A percentile compares a stretch with the other conserved stretches of the same genome.
Conservation (phyloP, 2,888 invertebrate species). For the Conus canariensis region DNA sequence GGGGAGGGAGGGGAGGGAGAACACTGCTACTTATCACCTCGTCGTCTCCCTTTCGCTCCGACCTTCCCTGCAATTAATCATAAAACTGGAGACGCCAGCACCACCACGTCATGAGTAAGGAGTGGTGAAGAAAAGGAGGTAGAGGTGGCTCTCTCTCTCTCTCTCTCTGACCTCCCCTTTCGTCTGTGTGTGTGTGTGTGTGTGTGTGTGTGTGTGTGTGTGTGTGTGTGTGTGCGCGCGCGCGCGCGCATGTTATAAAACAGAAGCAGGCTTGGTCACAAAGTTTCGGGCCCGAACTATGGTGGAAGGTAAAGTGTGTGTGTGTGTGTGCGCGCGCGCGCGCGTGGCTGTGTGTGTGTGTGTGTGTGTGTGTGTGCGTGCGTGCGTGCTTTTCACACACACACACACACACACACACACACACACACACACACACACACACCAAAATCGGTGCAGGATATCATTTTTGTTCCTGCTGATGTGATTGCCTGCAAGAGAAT, state of each 20-base stretch:
- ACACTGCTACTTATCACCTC: slow-evolving; percentile 10
- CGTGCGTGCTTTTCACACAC: not conserved
- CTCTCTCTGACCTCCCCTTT: too few relatives aligned
- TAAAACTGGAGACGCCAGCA: slow-evolving; percentile 38
- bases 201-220: not conserved
- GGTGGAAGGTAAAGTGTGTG: not conserved
- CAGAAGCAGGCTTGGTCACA: too few relatives aligned
- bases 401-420: too few relatives aligned
- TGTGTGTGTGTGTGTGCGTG: slow-evolving; percentile 3
- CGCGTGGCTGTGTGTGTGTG: not conserved
- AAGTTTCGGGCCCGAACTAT: not conserved
- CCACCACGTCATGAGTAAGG: not conserved
- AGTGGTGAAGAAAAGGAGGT: not conserved
- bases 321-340: not conserved
- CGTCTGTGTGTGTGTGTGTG: not conserved
- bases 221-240: not conserved
- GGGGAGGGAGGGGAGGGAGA: not conserved
- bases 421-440: too few relatives aligned
- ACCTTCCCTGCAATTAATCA: slow-evolving; percentile 40
- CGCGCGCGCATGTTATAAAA: too few relatives aligned
- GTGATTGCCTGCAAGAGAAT: too few relatives aligned
- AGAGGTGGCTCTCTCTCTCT: not conserved
- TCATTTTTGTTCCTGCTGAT: too few relatives aligned
- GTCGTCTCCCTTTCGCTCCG: not conserved
- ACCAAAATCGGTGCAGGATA: too few relatives aligned